A percentile compares a stretch with the other conserved stretches of the same genome.
Conservation (phyloP, 2,888 invertebrate species). For the Eristalis intricaria region DNA sequence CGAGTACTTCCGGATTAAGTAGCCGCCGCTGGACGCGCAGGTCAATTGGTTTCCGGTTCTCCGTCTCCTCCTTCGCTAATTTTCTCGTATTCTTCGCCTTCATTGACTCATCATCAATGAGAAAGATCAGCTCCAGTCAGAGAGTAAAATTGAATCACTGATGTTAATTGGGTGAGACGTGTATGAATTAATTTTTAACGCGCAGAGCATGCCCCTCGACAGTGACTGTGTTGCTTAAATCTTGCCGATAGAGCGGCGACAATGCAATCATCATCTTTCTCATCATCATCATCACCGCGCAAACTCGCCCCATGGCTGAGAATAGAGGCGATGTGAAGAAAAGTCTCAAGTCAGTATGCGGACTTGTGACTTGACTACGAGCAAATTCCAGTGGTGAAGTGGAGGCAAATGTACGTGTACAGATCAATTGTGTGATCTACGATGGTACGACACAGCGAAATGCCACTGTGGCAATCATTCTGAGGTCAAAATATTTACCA, state of each 20-base stretch:
- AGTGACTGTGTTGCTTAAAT: conserved; percentile 46
- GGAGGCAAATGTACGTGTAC: conserved; percentile 68
- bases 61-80: conserved; percentile 21
- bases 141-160: conserved; percentile 56
- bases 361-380: conserved; percentile 24
- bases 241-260: conserved; percentile 49
- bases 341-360: conserved; percentile 18
- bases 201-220: conserved; percentile 33
- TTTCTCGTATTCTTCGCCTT: conserved; percentile 27
- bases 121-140: conserved; percentile 38
- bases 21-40: conserved; percentile 37
- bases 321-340: neutral
- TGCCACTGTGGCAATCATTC: conserved; percentile 73
- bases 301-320: neutral
- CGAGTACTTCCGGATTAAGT: conserved; percentile 68
- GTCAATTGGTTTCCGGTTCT: conserved; percentile 61
- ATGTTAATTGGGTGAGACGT: conserved; percentile 71
- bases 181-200: conserved; percentile 69
- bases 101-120: conserved; percentile 53
- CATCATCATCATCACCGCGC: neutral
- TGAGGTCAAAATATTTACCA: conserved; percentile 74
- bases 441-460: conserved; percentile 70
- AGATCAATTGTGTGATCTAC: conserved; percentile 70
- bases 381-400: conserved; percentile 48
- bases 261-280: conserved; percentile 38